Evolutionary conservation across 1,140 invertebrate genomes (phyloP), one percentile per base, ranked within the genome.

Genomic region (Pygmarrhopalites habei): DNA sequence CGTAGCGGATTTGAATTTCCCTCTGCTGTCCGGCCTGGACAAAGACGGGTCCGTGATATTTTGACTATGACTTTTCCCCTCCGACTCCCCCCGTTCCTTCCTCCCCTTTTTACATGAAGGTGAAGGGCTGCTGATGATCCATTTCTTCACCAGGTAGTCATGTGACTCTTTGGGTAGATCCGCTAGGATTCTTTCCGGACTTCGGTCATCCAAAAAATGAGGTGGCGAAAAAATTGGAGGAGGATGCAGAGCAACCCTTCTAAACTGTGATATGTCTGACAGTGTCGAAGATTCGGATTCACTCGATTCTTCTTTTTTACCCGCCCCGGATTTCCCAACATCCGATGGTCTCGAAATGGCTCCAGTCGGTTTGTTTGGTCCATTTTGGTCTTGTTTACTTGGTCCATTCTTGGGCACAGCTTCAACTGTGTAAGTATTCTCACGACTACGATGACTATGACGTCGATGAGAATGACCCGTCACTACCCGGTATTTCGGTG

Each of bases 121-220:
- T n/a, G 35, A 32, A 56, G 53, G 53, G 39, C 53, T 56, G 23
- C 35, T 56, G 10, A 56, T n/a, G 30, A 56, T 56, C 53, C 53
- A 56, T 26, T 41, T 56, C 30, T 56, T 56, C 10, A 56, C 53
- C 3, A 56, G 53, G 14, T 56, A 41, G 3, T 56, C 53, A 5
- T 56, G 53, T 2, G 53, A 41, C 25, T 35, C 53, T 39, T 56
- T 56, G 12, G 53, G 53, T 19, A 56, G 23, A 21, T 56, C 53
- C 23, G 53, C 29, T 28, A 56, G 23, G 10, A 56, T 56, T 12
- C 12, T 56, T 41, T 56, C 53, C 5, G 53, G 53, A 41, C 35
- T 56, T 10, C 14, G 3, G 5, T 41, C 53, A 32, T 39, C 30
- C 4, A 25, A 5, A 46, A 10, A 46, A 3, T 28, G 5, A 10